Conservation (phyloP, 2,888 invertebrate genomes). For the Agrilus biguttatus region DNA sequence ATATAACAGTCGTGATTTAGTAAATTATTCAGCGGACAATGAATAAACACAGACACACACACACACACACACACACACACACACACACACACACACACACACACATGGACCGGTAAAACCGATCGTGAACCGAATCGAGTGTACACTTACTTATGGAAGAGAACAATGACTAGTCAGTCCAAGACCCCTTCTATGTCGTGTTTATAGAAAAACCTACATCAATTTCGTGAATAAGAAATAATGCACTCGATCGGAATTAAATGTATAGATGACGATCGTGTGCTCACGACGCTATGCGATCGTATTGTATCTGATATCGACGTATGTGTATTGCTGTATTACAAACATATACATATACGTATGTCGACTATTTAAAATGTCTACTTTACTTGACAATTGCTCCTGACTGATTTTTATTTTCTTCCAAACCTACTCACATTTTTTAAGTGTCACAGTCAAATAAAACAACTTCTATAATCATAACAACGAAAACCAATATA, state of each 20-base stretch:
- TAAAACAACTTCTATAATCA: no score
- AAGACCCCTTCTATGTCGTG: neutral
- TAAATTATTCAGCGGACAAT: constrained; percentile 19
- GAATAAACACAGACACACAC: constrained; percentile 4
- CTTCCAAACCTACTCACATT: no score
- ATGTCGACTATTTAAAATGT: no score
- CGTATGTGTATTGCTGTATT: no score
- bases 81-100: no score
- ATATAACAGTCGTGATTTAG: constrained; percentile 8
- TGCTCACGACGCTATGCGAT: no score
- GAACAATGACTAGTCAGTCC: constrained; percentile 1
- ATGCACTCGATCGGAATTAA: constrained; percentile 18
- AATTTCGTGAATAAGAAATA: constrained; percentile 20
- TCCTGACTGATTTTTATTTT: no score
- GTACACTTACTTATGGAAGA: neutral
- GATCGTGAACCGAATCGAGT: constrained; percentile 10
- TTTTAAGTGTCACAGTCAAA: no score
- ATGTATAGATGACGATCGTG: constrained; percentile 8
- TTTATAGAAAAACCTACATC: constrained; percentile 8
- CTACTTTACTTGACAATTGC: no score
- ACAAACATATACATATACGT: no score
- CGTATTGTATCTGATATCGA: no score
- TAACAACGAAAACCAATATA: no score
- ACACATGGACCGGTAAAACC: constrained; percentile 6
- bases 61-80: neutral